Base-by-base conservation (phyloP, 2,797 vertebrate genomes). In the Nasua narica region DNA sequence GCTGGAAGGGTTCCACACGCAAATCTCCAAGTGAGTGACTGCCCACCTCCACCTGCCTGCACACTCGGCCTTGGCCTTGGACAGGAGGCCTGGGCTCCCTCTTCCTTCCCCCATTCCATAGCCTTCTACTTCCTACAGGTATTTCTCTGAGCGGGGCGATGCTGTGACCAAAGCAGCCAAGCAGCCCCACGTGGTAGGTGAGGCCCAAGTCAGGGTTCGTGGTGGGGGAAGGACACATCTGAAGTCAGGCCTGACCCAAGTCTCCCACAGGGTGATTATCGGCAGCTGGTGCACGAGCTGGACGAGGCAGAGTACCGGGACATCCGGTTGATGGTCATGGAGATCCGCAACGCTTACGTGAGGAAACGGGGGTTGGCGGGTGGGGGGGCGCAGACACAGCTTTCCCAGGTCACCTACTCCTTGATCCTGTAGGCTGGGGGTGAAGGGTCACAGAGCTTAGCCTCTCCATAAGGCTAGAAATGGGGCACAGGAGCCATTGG, bases 131-230 rank as follows among this genome's bases (percentile, higher is more conserved):
- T 62, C 60, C 90, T 76, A 78, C 58, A 99, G 99, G 95, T 99
- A 99, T 98, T 99, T 99, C 98, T 99, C 95, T 25, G 99, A 99
- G 97, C 99, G 99, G 94, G 99, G 99, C 0, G 99, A 99, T 3
- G 99, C 99, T 4, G 99, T 99, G 43, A 98, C 99, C 91, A 99
- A 99, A 98, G 99, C 99, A 87, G 98, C 99, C 92, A 99, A 99
- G 97, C 98, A 98, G 67, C 95, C 99, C 32, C 99, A 99, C 4
- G 99, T 99, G 99, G 99, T 99, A 97, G 98, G 99, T 99, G 89
- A 93, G 37, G 40, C 78, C 56, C 60, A 78, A 54, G 74, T 74
- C 37, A 43, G 79, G 89, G 37, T 86, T 27, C 11, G 5, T 27
- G 46, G 74, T n/a, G 37, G 69, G 85, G n/a, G 82, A 67, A 23